These are phyloP conservation scores for Coleophora deauratella DNA, from an alignment of 2,888 invertebrate species.

Conservation along the genomic window DNA sequence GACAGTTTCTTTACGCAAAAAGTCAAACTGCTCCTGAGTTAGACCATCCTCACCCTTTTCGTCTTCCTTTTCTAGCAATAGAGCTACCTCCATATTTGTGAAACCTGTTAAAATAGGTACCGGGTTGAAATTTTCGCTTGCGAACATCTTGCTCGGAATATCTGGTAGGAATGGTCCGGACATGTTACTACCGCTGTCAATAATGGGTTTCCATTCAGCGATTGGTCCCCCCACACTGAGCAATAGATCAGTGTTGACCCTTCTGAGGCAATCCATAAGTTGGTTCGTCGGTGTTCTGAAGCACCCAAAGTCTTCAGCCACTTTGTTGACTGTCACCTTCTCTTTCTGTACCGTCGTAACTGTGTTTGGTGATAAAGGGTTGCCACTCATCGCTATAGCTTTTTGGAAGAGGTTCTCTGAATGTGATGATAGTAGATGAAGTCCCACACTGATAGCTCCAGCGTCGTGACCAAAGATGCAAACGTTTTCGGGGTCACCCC, in stretches of 20 bases:
- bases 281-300: slow-evolving; percentile 78
- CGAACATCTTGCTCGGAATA: slow-evolving; percentile 76
- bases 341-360: slow-evolving; percentile 78
- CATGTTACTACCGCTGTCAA: slow-evolving; percentile 81
- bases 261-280: slow-evolving; percentile 80
- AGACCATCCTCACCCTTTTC: slow-evolving; percentile 76
- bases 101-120: slow-evolving; percentile 85
- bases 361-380: slow-evolving; percentile 76
- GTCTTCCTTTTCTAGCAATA: slow-evolving; percentile 72
- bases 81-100: slow-evolving; percentile 87
- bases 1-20: slow-evolving; percentile 77
- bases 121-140: slow-evolving; percentile 75
- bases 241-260: slow-evolving; percentile 74
- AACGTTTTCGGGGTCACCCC: slow-evolving; percentile 83
- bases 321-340: slow-evolving; percentile 74
- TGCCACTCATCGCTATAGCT: slow-evolving; percentile 88
- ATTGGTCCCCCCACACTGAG: slow-evolving; percentile 76
- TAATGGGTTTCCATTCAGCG: slow-evolving; percentile 82
- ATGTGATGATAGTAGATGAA: slow-evolving; percentile 81
- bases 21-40: slow-evolving; percentile 74
- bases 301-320: slow-evolving; percentile 80
- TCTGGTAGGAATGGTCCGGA: slow-evolving; percentile 79
- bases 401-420: slow-evolving; percentile 81
- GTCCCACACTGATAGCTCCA: slow-evolving; percentile 84
- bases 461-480: slow-evolving; percentile 87